phyloP scores from a whole-genome alignment of 2,797 vertebrate genomes.

The Sphenodon punctatus region DNA sequence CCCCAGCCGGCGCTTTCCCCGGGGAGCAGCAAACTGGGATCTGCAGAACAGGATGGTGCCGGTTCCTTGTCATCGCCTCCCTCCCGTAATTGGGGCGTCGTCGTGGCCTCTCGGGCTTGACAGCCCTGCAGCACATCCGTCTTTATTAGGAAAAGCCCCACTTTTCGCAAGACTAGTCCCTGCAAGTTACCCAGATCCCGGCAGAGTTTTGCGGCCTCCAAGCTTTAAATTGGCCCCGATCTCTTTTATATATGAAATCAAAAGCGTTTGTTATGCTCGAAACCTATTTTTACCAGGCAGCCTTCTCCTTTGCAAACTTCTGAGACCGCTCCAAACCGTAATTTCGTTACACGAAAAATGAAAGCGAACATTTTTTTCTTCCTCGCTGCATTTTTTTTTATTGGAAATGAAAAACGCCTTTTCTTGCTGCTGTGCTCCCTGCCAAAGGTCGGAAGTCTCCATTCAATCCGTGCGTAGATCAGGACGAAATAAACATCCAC shows the following conservation, averaged over 20 bases:
- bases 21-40: no score
- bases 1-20: no score
- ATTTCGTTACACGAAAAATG: not conserved
- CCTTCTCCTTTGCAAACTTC: not conserved
- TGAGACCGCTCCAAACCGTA: no score
- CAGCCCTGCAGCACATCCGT: not conserved
- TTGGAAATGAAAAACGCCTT: no score
- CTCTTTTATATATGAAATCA: no score
- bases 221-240: not conserved
- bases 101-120: not conserved
- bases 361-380: not conserved
- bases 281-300: not conserved
- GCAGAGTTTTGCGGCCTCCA: not conserved
- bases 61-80: not conserved
- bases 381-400: no score
- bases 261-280: not conserved
- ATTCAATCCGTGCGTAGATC: no score
- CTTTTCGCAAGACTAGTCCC: no score
- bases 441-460: no score
- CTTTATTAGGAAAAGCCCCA: no score
- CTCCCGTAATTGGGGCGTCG: not conserved
- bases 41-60: no score
- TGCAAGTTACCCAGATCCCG: not conserved
- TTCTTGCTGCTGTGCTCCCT: not conserved
- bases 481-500: no score